Evolutionary conservation across 2,113 vertebrate species (phyloP).

Genomic region (Erinaceus europaeus): DNA sequence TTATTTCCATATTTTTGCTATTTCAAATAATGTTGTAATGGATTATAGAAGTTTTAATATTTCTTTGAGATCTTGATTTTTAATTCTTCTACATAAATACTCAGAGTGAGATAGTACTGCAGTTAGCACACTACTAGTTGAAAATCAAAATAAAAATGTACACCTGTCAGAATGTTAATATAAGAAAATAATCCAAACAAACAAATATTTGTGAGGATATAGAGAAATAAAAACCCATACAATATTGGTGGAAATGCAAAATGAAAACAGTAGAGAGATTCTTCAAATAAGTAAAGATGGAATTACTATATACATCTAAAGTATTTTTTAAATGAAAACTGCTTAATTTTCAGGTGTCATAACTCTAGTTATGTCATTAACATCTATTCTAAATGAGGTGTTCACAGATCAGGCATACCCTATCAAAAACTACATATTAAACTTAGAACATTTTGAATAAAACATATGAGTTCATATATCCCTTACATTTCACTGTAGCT

Average conservation of each 20-base stretch:
- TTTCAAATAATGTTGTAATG: background rate
- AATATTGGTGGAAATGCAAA: background rate
- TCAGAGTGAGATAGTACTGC: background rate
- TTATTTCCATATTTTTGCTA: background rate
- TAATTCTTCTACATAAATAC: background rate
- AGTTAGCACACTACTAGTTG: too few relatives aligned
- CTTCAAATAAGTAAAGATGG: background rate
- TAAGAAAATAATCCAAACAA: background rate
- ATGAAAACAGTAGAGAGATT: background rate
- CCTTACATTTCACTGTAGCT: background rate
- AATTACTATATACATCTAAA: background rate
- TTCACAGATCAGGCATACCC: background rate
- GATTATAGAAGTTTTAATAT: background rate
- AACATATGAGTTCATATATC: background rate
- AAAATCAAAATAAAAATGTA: background rate
- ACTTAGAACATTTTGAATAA: background rate
- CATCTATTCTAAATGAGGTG: background rate
- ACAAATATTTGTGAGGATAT: background rate
- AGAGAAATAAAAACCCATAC: background rate
- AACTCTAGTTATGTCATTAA: background rate
- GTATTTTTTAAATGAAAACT: background rate
- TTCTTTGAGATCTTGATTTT: background rate
- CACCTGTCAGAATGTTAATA: background rate
- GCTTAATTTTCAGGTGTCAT: background rate
- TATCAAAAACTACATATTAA: background rate